These are phyloP conservation scores for Pseudochirops cupreus DNA, from an alignment of 2,797 vertebrate genomes.

Conservation along the genomic window DNA sequence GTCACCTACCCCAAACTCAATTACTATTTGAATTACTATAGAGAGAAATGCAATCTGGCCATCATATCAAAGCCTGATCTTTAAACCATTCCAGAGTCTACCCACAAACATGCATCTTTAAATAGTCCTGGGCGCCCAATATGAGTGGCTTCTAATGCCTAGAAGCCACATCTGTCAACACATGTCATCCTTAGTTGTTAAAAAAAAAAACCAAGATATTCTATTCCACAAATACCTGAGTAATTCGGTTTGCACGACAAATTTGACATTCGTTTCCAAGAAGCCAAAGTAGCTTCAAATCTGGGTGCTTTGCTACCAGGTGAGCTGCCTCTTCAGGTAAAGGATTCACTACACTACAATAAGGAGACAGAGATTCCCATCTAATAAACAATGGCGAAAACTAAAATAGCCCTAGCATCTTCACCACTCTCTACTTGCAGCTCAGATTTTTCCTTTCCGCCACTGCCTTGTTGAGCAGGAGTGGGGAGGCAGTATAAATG, in stretches of 20 bases:
- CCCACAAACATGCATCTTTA: constrained; percentile 10
- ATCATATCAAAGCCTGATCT: constrained; percentile 11
- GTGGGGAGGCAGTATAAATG: constrained; percentile 54
- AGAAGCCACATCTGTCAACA: constrained; percentile 30
- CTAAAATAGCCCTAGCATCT: constrained; percentile 39
- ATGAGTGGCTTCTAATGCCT: constrained; percentile 46
- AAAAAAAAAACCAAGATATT: background rate
- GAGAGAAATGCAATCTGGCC: background rate
- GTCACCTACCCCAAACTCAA: background rate
- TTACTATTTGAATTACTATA: background rate
- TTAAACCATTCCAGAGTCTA: constrained; percentile 41
- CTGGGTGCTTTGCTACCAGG: constrained; percentile 67
- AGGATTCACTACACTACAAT: constrained; percentile 68
- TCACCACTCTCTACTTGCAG: constrained; percentile 61
- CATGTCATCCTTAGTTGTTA: constrained; percentile 49
- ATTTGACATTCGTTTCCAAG: background rate
- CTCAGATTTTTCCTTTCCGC: constrained; percentile 62
- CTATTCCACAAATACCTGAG: constrained; percentile 67
- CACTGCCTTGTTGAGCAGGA: constrained; percentile 3
- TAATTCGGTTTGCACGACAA: constrained; percentile 67
- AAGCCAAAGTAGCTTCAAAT: constrained; percentile 55
- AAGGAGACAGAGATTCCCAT: constrained; percentile 56
- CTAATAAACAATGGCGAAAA: constrained; percentile 62
- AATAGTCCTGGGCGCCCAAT: constrained; percentile 2
- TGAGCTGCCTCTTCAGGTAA: constrained; percentile 75